phyloP scores from a whole-genome alignment of 2,797 vertebrate genomes.

The Chiroxiphia lanceolata region DNA sequence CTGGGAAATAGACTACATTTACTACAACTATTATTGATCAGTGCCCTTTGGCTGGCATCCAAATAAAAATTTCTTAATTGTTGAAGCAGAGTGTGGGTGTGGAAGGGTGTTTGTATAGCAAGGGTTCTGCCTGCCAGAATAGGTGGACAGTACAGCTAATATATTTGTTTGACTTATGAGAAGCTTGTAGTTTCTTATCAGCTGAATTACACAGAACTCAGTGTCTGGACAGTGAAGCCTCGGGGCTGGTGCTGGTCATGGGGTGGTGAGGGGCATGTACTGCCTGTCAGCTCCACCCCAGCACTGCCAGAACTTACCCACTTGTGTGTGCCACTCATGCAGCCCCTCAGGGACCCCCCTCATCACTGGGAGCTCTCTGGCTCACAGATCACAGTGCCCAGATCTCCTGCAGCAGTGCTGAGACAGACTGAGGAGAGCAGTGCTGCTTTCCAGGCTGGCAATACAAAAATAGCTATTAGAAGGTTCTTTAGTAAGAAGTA shows the following conservation, averaged over 20 bases:
- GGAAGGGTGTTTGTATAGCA: not conserved
- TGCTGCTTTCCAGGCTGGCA: not conserved
- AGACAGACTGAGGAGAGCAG: not conserved
- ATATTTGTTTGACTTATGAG: not conserved
- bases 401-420: not conserved
- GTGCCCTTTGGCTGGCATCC: slow-evolving; percentile 9
- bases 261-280: rapidly evolving
- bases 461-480: not conserved
- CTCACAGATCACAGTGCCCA: not conserved
- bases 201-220: not conserved
- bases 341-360: not conserved
- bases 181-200: not conserved
- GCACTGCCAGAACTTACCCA: rapidly evolving
- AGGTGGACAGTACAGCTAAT: not conserved
- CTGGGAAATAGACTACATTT: not conserved
- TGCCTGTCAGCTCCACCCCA: not conserved
- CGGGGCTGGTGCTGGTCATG: not conserved
- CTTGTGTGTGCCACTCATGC: rapidly evolving
- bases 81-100: not conserved
- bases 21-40: slow-evolving; percentile 1
- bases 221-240: not conserved
- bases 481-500: not conserved
- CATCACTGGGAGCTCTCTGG: rapidly evolving
- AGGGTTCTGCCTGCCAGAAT: not conserved
- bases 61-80: not conserved